phyloP scores from a whole-genome alignment of 2,888 invertebrate genomes.

The Argyresthia albistria region DNA sequence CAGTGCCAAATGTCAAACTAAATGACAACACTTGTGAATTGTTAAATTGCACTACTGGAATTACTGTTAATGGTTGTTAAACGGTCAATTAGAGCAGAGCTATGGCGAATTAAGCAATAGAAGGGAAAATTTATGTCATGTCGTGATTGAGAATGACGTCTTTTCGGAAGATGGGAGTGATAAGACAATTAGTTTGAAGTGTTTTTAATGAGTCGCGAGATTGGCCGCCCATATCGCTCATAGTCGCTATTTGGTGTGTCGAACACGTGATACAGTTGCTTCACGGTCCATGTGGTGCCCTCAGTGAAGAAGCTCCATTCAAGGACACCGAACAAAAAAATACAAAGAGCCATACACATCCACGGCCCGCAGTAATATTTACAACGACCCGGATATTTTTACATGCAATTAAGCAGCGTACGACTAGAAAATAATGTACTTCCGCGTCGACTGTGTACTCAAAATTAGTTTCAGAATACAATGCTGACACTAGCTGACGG shows the following conservation, averaged over 20 bases:
- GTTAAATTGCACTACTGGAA: not conserved
- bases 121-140: not conserved
- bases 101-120: not conserved
- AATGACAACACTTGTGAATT: not conserved
- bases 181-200: not conserved
- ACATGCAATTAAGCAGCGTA: conserved; percentile 2
- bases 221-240: not conserved
- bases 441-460: not conserved
- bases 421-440: conserved; percentile 3
- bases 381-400: conserved; percentile 18
- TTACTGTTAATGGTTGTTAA: not conserved
- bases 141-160: not conserved
- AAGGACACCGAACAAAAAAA: conserved; percentile 26
- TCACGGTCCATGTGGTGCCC: conserved; percentile 40
- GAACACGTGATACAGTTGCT: conserved; percentile 29
- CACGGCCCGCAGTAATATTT: conserved; percentile 13
- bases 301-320: conserved; percentile 40
- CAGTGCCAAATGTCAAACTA: not conserved
- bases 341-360: conserved; percentile 2
- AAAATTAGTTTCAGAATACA: not conserved
- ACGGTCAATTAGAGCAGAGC: not conserved
- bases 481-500: too few species aligned
- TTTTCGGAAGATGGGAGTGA: not conserved
- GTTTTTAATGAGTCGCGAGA: conserved; percentile 6
- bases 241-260: conserved; percentile 9